These are phyloP conservation scores for Embiotoca jacksoni DNA, from an alignment of 2,113 vertebrate species.

Conservation along the genomic window DNA sequence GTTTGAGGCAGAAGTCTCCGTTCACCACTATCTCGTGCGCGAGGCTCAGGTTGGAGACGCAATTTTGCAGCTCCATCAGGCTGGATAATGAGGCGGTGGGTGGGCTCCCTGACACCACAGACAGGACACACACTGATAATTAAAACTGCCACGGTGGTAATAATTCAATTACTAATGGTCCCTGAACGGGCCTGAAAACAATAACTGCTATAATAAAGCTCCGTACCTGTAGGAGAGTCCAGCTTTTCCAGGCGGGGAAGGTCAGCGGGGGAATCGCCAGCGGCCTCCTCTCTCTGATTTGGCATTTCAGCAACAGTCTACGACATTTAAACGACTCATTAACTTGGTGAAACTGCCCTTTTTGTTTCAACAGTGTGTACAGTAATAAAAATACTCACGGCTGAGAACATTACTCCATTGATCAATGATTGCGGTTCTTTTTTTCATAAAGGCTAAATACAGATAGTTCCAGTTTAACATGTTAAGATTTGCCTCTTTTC, in stretches of 20 bases:
- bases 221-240: constrained; percentile 71
- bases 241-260: constrained; percentile 72
- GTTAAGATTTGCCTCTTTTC: background rate
- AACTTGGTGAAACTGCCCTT: background rate
- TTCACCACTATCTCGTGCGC: constrained; percentile 74
- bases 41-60: constrained; percentile 73
- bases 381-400: no score
- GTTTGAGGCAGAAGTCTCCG: constrained; percentile 71
- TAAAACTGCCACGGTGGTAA: constrained; percentile 47
- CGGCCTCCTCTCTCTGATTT: constrained; percentile 45
- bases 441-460: background rate
- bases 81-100: constrained; percentile 55
- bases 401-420: background rate
- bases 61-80: constrained; percentile 66
- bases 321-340: constrained; percentile 26
- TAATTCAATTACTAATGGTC: constrained; percentile 61
- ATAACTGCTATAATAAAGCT: constrained; percentile 40
- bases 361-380: background rate
- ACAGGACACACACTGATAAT: constrained; percentile 59
- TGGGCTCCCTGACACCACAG: constrained; percentile 71
- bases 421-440: background rate
- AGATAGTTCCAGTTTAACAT: background rate
- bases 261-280: constrained; percentile 54
- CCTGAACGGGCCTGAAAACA: constrained; percentile 49
- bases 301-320: constrained; percentile 61